Base-by-base conservation (phyloP, 2,113 vertebrate genomes). In the Nyctereutes procyonoides region DNA sequence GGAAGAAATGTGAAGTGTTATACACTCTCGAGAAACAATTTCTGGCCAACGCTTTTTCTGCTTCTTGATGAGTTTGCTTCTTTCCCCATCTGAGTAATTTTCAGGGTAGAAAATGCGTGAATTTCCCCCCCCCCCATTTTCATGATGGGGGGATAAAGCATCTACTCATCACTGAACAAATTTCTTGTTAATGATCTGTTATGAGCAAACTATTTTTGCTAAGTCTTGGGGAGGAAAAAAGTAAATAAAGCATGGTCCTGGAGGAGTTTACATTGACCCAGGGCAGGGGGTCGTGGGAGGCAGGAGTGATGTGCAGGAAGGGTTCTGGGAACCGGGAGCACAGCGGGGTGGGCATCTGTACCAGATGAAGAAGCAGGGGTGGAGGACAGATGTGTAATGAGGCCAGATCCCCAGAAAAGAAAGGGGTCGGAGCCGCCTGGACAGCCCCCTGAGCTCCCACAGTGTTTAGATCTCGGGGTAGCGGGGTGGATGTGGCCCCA, bases 251-350 rank as follows among this genome's bases (percentile, higher is more conserved):
- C 12, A 10, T 30, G 16, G 48, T 13, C 71, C 48, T 55, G 3
- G 0, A 32, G n/a, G 56, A 30, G 81, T 73, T 58, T 65, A 60
- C 30, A 8, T 28, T 53, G 53, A 51, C 48, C 15, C 9, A 51
- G 76, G 38, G 4, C 4, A 17, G 28, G 11, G 48, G 76, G 8
- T 79, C 48, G 2, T 28, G 28, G 15, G 48, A 5, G 28, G 9
- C 4, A 4, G 76, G 15, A 22, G 14, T 6, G 28, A 48, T 24
- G 35, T 5, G 0, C 0, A 0, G 9, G 30, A 53, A 24, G 11
- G 8, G 26, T 19, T 22, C 19, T 58, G 11, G 77, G 65, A n/a
- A 26, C 5, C 3, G 24, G 55, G 77, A 35, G 30, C 32, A 2
- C 30, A 22, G 79, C 3, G 32, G 79, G 55, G 2, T 81, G 79